Percentiles rank a stretch among this genome's conserved stretches.
Conservation (phyloP, 2,888 invertebrate genomes). For the Achlya flavicornis region DNA sequence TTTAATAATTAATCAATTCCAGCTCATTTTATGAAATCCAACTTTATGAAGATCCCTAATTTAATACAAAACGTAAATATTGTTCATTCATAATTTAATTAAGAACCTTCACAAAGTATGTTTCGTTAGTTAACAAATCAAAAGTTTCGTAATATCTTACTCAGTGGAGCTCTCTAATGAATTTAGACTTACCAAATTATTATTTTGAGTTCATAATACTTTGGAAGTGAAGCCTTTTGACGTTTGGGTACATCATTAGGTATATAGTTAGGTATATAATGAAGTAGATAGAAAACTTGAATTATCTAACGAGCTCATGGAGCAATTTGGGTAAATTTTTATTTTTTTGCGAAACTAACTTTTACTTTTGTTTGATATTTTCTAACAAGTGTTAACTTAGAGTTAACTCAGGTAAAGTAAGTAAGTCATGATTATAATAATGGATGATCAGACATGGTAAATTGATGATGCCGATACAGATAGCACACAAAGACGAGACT, state of each 20-base stretch:
- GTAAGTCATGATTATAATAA: no score
- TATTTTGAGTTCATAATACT: slow-evolving; percentile 8
- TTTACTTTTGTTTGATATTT: no score
- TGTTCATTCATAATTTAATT: slow-evolving; percentile 41
- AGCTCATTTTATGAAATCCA: slow-evolving; percentile 33
- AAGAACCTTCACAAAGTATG: slow-evolving; percentile 34
- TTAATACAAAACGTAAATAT: slow-evolving; percentile 32
- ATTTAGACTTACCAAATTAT: slow-evolving; percentile 7
- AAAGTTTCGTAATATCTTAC: slow-evolving; percentile 33
- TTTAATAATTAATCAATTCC: slow-evolving; percentile 35
- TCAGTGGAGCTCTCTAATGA: slow-evolving; percentile 9
- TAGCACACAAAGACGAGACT: no score
- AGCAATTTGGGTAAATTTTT: not conserved
- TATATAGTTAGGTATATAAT: not conserved
- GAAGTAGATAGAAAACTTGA: not conserved
- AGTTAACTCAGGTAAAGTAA: no score
- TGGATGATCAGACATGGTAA: no score
- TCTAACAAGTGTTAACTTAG: no score
- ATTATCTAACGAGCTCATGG: not conserved
- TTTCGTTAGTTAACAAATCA: slow-evolving; percentile 34
- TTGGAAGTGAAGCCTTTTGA: not conserved
- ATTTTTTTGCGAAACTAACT: no score
- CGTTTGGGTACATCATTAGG: not conserved
- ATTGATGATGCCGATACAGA: no score
- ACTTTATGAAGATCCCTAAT: slow-evolving; percentile 11